Percentiles rank a stretch among this genome's conserved stretches.
Conservation (phyloP, 2,888 invertebrate species). For the Mythimna loreyi region DNA sequence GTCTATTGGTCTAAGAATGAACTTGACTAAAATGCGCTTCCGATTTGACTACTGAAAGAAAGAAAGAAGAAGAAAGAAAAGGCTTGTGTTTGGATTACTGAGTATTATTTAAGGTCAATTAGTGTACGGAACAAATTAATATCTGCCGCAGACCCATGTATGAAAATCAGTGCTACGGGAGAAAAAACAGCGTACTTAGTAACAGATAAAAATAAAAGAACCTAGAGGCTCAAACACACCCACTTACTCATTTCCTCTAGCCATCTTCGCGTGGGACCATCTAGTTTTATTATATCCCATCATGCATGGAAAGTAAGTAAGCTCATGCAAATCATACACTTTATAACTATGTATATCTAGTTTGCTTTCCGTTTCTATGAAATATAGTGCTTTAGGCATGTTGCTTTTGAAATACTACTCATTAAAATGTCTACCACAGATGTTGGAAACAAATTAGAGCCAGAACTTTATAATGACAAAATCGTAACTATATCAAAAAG, state of each 20-base stretch:
- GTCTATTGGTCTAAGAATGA: background rate
- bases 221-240: background rate
- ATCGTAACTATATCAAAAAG: background rate
- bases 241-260: conserved; percentile 1
- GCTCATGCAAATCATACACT: conserved; percentile 24
- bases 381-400: conserved; percentile 17
- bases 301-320: conserved; percentile 11
- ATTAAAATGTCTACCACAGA: conserved; percentile 13
- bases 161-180: background rate
- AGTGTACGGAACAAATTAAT: background rate
- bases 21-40: background rate
- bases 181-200: background rate
- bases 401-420: conserved; percentile 24
- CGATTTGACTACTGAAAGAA: background rate
- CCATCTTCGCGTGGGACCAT: background rate
- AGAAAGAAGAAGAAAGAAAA: no score
- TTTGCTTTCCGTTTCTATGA: conserved; percentile 29
- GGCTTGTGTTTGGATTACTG: background rate
- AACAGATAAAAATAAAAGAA: background rate
- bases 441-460: background rate
- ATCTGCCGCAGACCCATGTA: background rate
- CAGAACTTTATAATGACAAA: background rate
- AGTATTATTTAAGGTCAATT: background rate
- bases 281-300: conserved; percentile 7
- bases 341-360: background rate